phyloP scores from a whole-genome alignment of 2,888 invertebrate species.

The Camptogramma bilineatum region DNA sequence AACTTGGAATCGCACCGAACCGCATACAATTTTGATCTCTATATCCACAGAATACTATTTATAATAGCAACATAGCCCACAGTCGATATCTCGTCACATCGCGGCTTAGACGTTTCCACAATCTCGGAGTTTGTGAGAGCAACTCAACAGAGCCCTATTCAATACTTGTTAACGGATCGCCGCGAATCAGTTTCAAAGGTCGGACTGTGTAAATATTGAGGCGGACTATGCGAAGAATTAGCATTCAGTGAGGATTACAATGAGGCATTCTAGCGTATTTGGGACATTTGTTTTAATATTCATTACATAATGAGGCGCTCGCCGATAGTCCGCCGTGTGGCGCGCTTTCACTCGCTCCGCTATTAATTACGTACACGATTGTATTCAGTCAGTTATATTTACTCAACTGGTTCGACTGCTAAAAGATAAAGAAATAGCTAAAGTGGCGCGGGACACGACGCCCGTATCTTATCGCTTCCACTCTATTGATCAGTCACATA shows the following conservation, averaged over 20 bases:
- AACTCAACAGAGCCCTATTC: slow-evolving; percentile 46
- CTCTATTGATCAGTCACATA: slow-evolving; percentile 83
- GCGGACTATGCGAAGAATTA: slow-evolving; percentile 45
- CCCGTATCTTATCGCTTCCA: slow-evolving; percentile 80
- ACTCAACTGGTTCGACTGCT: slow-evolving; percentile 81
- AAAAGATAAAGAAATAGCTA: slow-evolving; percentile 80
- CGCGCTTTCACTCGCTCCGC: slow-evolving; percentile 80
- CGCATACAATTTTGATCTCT: slow-evolving; percentile 46
- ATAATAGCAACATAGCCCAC: slow-evolving; percentile 45
- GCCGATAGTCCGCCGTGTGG: slow-evolving; percentile 64
- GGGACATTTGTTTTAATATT: slow-evolving; percentile 80
- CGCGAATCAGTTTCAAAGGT: slow-evolving; percentile 47
- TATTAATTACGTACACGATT: slow-evolving; percentile 79
- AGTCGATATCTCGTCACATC: slow-evolving; percentile 48
- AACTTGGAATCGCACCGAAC: slow-evolving; percentile 48
- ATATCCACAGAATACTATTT: slow-evolving; percentile 43
- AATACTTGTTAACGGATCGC: slow-evolving; percentile 50
- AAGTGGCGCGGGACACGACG: slow-evolving; percentile 72
- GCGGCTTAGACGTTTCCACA: slow-evolving; percentile 48
- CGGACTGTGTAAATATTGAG: slow-evolving; percentile 56
- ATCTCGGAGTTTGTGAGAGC: slow-evolving; percentile 55
- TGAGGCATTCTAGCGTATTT: slow-evolving; percentile 65
- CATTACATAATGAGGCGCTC: slow-evolving; percentile 80
- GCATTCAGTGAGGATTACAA: slow-evolving; percentile 56
- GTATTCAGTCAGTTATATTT: slow-evolving; percentile 79